Evolutionary conservation across 2,113 vertebrate genomes (phyloP).

Genomic region (Ariopsis seemanni): DNA sequence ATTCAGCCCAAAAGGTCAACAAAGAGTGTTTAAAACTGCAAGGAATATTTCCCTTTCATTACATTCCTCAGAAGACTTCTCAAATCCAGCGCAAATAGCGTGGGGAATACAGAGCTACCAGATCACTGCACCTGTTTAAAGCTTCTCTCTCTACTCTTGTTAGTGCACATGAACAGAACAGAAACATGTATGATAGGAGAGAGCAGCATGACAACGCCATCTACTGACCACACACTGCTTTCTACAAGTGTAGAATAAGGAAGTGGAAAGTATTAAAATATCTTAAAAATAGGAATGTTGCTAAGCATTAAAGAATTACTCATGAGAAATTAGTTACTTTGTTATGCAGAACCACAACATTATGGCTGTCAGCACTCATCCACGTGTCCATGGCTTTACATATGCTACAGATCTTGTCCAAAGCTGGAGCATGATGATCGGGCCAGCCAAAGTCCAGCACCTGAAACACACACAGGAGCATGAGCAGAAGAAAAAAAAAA

Average conservation of each 20-base stretch:
- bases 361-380: constrained; percentile 85
- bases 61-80: constrained; percentile 7
- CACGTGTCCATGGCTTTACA: constrained; percentile 99
- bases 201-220: constrained; percentile 58
- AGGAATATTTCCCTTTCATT: constrained; percentile 12
- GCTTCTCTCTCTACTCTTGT: neutral
- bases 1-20: constrained; percentile 17
- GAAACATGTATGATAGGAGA: neutral
- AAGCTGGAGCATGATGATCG: constrained; percentile 90
- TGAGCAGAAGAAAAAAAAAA: neutral
- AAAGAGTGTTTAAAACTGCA: constrained; percentile 23
- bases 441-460: constrained; percentile 98
- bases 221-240: constrained; percentile 48
- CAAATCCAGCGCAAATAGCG: constrained; percentile 28
- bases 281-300: neutral
- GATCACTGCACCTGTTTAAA: constrained; percentile 3
- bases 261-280: neutral
- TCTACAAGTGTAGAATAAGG: neutral
- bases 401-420: constrained; percentile 98
- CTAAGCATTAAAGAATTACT: neutral
- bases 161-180: neutral
- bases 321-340: constrained; percentile 73
- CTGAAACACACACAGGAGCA: constrained; percentile 61
- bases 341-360: constrained; percentile 94
- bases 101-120: neutral